These are phyloP conservation scores for Syngnathus floridae DNA, from an alignment of 2,113 vertebrate genomes.

Conservation along the genomic window DNA sequence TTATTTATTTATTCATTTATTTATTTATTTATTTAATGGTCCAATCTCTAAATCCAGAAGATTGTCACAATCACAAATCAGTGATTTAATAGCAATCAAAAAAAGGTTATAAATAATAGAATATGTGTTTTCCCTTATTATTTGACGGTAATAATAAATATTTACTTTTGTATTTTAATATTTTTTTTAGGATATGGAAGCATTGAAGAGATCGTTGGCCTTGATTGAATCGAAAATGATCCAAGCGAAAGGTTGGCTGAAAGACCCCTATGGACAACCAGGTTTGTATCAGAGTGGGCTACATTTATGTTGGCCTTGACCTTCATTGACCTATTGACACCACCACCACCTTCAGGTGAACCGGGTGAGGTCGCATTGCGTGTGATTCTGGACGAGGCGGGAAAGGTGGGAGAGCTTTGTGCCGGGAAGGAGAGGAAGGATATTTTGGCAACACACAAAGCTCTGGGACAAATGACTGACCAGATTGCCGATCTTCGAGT, in stretches of 20 bases:
- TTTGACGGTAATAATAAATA: neutral
- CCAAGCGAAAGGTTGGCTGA: constrained; percentile 92
- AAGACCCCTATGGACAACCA: constrained; percentile 85
- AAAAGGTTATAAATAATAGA: no score
- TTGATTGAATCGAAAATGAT: constrained; percentile 93
- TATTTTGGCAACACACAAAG: constrained; percentile 84
- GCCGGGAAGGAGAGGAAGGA: constrained; percentile 92
- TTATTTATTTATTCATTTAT: no score
- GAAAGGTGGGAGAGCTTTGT: constrained; percentile 94
- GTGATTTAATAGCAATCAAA: no score
- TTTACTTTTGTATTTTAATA: neutral
- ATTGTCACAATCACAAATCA: no score
- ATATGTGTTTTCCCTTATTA: neutral
- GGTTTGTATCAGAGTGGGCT: constrained; percentile 76
- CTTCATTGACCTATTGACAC: neutral
- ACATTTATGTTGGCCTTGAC: neutral
- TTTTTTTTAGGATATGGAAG: constrained; percentile 87
- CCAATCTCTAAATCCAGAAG: no score
- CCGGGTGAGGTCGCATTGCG: constrained; percentile 87
- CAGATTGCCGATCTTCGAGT: constrained; percentile 86
- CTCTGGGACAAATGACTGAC: constrained; percentile 90
- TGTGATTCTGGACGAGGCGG: constrained; percentile 92
- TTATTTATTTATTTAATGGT: neutral
- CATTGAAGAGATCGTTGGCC: constrained; percentile 90
- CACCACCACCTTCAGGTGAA: constrained; percentile 70